These are phyloP conservation scores for Protaetia brevitarsis DNA, from an alignment of 1,140 invertebrate species.

Conservation along the genomic window DNA sequence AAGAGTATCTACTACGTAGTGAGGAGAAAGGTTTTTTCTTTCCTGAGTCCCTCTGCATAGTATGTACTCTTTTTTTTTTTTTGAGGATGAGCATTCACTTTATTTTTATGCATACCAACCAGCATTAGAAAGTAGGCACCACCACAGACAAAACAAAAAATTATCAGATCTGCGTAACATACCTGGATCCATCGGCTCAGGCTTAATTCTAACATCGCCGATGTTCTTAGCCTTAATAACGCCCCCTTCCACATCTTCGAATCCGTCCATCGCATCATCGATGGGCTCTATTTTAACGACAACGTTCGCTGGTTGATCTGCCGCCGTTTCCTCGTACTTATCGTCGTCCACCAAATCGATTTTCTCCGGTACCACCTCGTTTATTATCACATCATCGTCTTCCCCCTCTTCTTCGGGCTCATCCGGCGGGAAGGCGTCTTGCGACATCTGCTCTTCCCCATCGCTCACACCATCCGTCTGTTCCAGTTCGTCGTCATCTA, in stretches of 20 bases:
- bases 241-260: conserved; percentile 46
- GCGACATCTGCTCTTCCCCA: conserved; percentile 41
- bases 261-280: conserved; percentile 50
- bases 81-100: too few species aligned
- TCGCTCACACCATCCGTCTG: conserved; percentile 50
- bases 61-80: too few species aligned
- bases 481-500: conserved; percentile 37
- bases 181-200: conserved; percentile 61
- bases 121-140: neutral
- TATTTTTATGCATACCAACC: neutral
- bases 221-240: conserved; percentile 43
- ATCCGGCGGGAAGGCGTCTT: conserved; percentile 33
- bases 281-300: conserved; percentile 31
- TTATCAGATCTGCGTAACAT: conserved; percentile 29
- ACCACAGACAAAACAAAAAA: neutral
- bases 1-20: too few species aligned
- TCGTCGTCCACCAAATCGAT: conserved; percentile 52
- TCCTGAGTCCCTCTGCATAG: too few species aligned
- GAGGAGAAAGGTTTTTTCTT: too few species aligned
- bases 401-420: conserved; percentile 41
- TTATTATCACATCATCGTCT: conserved; percentile 59
- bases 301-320: conserved; percentile 13
- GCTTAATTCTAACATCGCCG: conserved; percentile 54
- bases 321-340: conserved; percentile 48
- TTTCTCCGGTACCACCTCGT: conserved; percentile 52